phyloP scores from a whole-genome alignment of 2,888 invertebrate genomes.

The Meliscaeva auricollis region DNA sequence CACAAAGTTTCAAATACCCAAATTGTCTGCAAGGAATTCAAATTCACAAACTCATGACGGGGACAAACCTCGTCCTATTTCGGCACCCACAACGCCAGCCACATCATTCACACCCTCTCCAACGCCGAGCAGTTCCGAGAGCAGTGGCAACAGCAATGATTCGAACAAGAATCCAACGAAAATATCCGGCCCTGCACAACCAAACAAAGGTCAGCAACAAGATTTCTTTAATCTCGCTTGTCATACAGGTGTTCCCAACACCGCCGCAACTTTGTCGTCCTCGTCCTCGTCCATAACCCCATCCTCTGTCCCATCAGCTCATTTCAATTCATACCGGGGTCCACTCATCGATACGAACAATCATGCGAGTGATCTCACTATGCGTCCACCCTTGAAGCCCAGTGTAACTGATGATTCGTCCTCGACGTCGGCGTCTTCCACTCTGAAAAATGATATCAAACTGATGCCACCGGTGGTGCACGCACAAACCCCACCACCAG shows the following conservation, averaged over 20 bases:
- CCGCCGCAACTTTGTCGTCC: slow-evolving; percentile 39
- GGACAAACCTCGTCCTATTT: slow-evolving; percentile 56
- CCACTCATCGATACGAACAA: slow-evolving; percentile 55
- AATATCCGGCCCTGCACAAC: slow-evolving; percentile 14
- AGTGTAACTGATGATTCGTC: slow-evolving; percentile 45
- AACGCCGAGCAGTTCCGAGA: slow-evolving; percentile 64
- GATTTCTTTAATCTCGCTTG: slow-evolving; percentile 66
- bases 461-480: slow-evolving; percentile 58
- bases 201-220: slow-evolving; percentile 64
- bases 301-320: slow-evolving; percentile 54
- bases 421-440: slow-evolving; percentile 47
- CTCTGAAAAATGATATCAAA: slow-evolving; percentile 67
- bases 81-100: slow-evolving; percentile 66
- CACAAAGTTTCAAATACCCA: slow-evolving; percentile 94
- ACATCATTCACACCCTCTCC: slow-evolving; percentile 63
- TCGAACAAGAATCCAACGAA: slow-evolving; percentile 59
- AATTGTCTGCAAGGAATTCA: slow-evolving; percentile 86
- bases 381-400: slow-evolving; percentile 69
- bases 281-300: slow-evolving; percentile 36
- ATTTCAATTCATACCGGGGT: slow-evolving; percentile 65
- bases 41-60: slow-evolving; percentile 63
- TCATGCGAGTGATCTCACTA: slow-evolving; percentile 64
- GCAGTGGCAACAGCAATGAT: slow-evolving; percentile 67
- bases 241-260: slow-evolving; percentile 49
- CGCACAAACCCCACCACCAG: slow-evolving; percentile 85